Evolutionary conservation across 53 echinoderm and acorn worm genomes (phyloP).

Genomic region (Zoroaster sp.): DNA sequence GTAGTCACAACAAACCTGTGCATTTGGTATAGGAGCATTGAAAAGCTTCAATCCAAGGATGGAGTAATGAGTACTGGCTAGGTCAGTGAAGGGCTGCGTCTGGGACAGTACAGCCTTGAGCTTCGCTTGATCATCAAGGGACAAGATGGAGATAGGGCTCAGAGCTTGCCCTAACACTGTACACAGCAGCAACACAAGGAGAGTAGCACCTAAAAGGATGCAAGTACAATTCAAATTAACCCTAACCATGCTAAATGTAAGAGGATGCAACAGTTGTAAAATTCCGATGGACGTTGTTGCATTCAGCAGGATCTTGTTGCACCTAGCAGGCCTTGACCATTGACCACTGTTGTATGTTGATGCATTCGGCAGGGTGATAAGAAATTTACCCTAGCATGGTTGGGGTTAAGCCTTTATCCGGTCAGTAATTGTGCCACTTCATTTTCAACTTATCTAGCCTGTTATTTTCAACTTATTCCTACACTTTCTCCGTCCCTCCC

Average conservation of each 20-base stretch:
- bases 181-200: constrained; percentile 67
- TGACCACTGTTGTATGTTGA: too few species aligned
- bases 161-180: constrained; percentile 77
- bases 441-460: too few species aligned
- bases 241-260: neutral
- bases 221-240: neutral
- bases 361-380: too few species aligned
- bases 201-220: constrained; percentile 40
- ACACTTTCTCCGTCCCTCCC: too few species aligned
- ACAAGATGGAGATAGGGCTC: constrained; percentile 74
- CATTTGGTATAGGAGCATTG: constrained; percentile 71
- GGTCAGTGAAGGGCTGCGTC: constrained; percentile 76
- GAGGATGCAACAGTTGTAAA: too few species aligned
- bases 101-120: constrained; percentile 77
- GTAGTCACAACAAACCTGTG: constrained; percentile 63
- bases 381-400: too few species aligned
- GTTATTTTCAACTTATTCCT: too few species aligned
- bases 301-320: neutral
- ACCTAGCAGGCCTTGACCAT: too few species aligned
- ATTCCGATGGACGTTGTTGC: too few species aligned
- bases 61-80: constrained; percentile 82
- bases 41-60: constrained; percentile 84
- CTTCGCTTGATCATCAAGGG: constrained; percentile 80
- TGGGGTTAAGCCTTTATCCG: too few species aligned
- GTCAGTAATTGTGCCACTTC: too few species aligned